Conservation (phyloP, 2,888 invertebrate species). For the Balanococcus diminutus region DNA sequence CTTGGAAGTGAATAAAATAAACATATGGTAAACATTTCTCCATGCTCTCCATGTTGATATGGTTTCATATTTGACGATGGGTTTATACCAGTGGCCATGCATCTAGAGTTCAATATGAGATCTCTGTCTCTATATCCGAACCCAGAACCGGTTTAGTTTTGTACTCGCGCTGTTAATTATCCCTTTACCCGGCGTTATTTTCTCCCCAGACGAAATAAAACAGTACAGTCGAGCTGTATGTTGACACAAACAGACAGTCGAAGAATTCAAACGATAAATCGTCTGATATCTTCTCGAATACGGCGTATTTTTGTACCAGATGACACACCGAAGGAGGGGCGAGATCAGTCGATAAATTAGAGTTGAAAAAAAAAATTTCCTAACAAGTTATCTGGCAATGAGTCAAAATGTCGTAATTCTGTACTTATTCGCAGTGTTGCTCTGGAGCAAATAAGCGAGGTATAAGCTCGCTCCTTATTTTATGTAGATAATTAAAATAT, state of each 20-base stretch:
- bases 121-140: no score
- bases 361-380: background rate
- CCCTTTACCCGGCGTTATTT: background rate
- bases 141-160: background rate
- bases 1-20: background rate
- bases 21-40: constrained; percentile 21
- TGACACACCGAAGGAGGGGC: background rate
- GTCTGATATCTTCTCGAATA: background rate
- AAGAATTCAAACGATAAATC: background rate
- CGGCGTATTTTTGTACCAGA: background rate
- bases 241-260: background rate
- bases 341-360: background rate
- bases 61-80: constrained; percentile 7
- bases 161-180: background rate
- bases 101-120: background rate
- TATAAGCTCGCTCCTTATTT: background rate
- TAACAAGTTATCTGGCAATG: constrained; percentile 1
- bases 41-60: background rate
- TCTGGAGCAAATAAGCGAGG: background rate
- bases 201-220: constrained; percentile 3
- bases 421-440: background rate
- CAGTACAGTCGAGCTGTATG: background rate
- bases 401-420: background rate
- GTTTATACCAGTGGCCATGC: background rate
- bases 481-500: background rate